A percentile compares a stretch with the other conserved stretches of the same genome.
These are phyloP conservation scores for Syrrhaptes paradoxus DNA, from an alignment of 2,113 vertebrate genomes.

Conservation along the genomic window DNA sequence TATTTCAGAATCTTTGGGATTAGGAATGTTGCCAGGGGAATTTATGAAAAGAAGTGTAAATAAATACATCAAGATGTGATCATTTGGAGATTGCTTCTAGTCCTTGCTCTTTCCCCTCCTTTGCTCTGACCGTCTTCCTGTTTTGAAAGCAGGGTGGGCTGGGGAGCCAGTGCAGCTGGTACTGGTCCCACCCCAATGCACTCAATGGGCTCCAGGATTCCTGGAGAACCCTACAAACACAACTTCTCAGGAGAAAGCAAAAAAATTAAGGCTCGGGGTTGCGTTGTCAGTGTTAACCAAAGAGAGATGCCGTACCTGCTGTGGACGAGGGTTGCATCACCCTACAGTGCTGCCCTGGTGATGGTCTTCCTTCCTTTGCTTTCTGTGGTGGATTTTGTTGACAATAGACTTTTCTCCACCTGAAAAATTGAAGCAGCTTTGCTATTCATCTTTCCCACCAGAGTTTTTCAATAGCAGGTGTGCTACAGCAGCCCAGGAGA, in stretches of 20 bases:
- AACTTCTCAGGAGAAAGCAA: background rate
- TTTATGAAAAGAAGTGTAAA: background rate
- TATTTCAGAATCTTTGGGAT: conserved; percentile 4
- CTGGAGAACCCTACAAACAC: background rate
- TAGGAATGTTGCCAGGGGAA: accelerated
- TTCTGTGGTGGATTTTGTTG: background rate
- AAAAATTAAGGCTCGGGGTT: background rate
- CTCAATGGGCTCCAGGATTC: background rate
- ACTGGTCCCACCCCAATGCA: accelerated
- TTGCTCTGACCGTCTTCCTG: background rate
- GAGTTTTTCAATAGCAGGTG: background rate
- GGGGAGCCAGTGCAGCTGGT: background rate
- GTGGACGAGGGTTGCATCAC: background rate
- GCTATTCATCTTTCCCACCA: background rate
- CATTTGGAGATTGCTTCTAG: background rate
- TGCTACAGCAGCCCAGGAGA: background rate
- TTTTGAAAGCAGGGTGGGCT: accelerated
- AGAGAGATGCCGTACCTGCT: background rate
- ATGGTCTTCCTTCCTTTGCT: background rate
- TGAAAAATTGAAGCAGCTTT: background rate
- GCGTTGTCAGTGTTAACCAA: accelerated
- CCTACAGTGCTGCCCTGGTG: accelerated
- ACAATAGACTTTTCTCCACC: background rate
- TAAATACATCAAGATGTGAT: background rate
- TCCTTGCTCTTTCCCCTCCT: background rate